Conservation (phyloP, 2,113 vertebrate genomes). For the Crotalus tigris region DNA sequence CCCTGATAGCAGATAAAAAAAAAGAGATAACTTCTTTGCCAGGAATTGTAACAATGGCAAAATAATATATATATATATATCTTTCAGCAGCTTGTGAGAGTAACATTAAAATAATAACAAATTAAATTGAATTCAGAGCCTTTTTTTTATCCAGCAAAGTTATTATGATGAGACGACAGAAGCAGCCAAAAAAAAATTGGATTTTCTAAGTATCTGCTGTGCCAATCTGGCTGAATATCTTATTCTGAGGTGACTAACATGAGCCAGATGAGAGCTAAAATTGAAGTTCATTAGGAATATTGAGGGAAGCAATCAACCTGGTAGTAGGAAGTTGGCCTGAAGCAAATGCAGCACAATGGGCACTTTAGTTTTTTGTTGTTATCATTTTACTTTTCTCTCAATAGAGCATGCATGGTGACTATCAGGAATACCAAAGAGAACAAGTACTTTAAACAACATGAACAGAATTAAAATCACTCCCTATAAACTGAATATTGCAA, state of each 20-base stretch:
- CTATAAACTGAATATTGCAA: neutral
- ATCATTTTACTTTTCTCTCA: neutral
- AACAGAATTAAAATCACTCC: neutral
- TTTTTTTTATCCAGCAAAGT: constrained; percentile 45
- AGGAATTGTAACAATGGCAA: constrained; percentile 51
- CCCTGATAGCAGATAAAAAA: constrained; percentile 35
- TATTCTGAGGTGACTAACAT: neutral
- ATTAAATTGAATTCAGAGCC: constrained; percentile 2
- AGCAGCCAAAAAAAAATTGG: constrained; percentile 38
- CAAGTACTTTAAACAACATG: neutral
- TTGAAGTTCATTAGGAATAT: neutral
- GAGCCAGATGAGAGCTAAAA: neutral
- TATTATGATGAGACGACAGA: constrained; percentile 49
- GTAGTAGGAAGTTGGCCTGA: neutral
- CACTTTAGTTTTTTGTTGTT: neutral
- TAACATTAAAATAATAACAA: constrained; percentile 36
- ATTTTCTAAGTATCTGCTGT: constrained; percentile 54
- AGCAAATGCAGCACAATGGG: neutral
- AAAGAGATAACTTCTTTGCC: constrained; percentile 39
- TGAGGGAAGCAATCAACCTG: neutral
- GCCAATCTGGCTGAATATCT: constrained; percentile 49
- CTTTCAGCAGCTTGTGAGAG: constrained; percentile 38
- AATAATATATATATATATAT: constrained; percentile 26
- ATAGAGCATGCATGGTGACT: neutral
- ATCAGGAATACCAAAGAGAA: neutral